These are phyloP conservation scores for Solea senegalensis DNA, from an alignment of 2,113 vertebrate species.

Conservation along the genomic window DNA sequence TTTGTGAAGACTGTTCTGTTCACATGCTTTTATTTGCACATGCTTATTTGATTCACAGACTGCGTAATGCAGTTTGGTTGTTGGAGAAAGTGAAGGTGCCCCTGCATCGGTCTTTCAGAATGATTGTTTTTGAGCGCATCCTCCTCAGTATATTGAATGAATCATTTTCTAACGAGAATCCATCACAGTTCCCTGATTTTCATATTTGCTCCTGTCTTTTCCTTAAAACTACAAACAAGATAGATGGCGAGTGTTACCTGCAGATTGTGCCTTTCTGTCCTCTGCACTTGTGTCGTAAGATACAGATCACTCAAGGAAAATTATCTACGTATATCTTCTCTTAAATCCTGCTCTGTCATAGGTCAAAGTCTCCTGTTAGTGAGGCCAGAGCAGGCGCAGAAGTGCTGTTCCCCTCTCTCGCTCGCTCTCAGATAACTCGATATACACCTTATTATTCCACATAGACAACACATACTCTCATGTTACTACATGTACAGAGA, in stretches of 20 bases:
- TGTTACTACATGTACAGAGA: slow-evolving; percentile 18
- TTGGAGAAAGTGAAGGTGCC: not conserved
- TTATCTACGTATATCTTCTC: no score
- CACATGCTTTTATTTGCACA: slow-evolving; percentile 66
- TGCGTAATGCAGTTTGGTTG: not conserved
- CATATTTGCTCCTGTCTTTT: not conserved
- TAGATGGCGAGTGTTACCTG: no score
- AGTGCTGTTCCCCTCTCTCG: no score
- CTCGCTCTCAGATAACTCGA: no score
- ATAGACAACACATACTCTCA: slow-evolving; percentile 4
- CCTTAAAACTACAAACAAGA: not conserved
- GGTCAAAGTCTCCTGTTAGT: no score
- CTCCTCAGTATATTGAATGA: not conserved
- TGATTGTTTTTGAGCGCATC: not conserved
- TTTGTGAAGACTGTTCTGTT: slow-evolving; percentile 42
- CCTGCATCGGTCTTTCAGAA: not conserved
- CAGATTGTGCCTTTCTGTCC: no score
- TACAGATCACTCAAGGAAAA: no score
- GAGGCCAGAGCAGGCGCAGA: no score
- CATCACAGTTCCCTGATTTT: slow-evolving; percentile 41
- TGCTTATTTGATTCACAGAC: slow-evolving; percentile 36
- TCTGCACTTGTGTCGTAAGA: no score
- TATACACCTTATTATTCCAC: no score
- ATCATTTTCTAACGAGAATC: slow-evolving; percentile 33
- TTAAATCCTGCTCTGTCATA: no score